Evolutionary conservation across 1,140 invertebrate genomes (phyloP).

Genomic region (Magallana angulata): DNA sequence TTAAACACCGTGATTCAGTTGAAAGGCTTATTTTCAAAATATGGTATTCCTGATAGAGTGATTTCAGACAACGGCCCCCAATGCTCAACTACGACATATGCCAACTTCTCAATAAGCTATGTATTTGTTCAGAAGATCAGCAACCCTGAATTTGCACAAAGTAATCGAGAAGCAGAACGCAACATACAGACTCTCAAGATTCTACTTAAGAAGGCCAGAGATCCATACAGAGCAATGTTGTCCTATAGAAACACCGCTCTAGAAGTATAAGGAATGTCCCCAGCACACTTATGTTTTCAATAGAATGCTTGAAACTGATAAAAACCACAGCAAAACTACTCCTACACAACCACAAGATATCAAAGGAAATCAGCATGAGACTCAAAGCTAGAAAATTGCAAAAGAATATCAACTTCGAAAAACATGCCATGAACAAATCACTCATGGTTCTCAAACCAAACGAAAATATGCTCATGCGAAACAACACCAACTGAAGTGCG

Average conservation of each 20-base stretch:
- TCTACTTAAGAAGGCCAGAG: not conserved
- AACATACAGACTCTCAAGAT: constrained; percentile 36
- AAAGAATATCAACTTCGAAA: not conserved
- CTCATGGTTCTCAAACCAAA: no score
- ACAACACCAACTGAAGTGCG: no score
- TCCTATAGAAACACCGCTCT: not conserved
- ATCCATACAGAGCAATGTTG: not conserved
- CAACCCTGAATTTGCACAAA: constrained; percentile 54
- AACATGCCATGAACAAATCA: not conserved
- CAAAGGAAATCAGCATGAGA: constrained; percentile 9
- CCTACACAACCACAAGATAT: not conserved
- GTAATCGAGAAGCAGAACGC: constrained; percentile 68
- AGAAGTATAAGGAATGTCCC: no score
- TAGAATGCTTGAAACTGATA: no score
- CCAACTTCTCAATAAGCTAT: not conserved
- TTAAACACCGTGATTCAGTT: not conserved
- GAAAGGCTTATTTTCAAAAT: not conserved
- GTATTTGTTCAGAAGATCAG: constrained; percentile 48
- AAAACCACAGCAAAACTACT: not conserved
- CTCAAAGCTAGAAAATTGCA: not conserved
- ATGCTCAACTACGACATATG: constrained; percentile 50
- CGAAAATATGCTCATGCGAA: no score
- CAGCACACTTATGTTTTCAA: no score
- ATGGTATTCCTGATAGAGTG: not conserved
- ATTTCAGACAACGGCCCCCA: not conserved